Conservation (phyloP, 2,888 invertebrate species). For the Ennomos fuscantarius region DNA sequence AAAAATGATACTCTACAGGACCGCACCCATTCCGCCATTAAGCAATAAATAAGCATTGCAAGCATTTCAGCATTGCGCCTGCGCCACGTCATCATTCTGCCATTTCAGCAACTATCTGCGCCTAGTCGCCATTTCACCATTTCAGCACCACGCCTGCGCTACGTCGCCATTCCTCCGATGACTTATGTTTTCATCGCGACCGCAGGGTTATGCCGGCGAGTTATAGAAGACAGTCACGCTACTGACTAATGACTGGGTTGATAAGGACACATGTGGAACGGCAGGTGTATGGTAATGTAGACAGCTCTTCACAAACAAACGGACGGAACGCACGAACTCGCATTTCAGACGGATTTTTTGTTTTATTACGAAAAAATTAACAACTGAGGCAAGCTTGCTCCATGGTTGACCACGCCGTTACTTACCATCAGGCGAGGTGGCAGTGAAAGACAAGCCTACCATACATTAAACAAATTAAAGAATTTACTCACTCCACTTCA, state of each 20-base stretch:
- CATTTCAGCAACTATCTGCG: slow-evolving; percentile 6
- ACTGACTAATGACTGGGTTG: slow-evolving; percentile 8
- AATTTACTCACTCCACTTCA: too few relatives aligned
- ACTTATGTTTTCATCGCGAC: slow-evolving; percentile 25
- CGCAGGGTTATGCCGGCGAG: slow-evolving; percentile 1
- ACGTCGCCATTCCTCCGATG: slow-evolving; percentile 5
- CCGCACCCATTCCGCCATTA: neutral
- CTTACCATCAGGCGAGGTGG: too few relatives aligned
- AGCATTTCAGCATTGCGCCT: neutral
- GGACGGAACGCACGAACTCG: too few relatives aligned
- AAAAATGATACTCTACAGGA: too few relatives aligned
- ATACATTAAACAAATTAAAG: too few relatives aligned
- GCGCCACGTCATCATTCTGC: slow-evolving; percentile 1
- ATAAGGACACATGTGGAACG: slow-evolving; percentile 13
- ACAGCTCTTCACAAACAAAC: too few relatives aligned
- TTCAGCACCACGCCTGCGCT: neutral
- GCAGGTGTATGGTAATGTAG: too few relatives aligned
- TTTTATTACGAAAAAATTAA: too few relatives aligned
- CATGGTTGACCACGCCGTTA: too few relatives aligned
- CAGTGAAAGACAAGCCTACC: too few relatives aligned
- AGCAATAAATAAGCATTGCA: neutral
- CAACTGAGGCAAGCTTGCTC: too few relatives aligned
- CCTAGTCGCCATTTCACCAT: slow-evolving; percentile 6
- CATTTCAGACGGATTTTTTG: too few relatives aligned
- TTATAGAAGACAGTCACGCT: slow-evolving; percentile 15